Conservation (phyloP, 2,797 vertebrate genomes). For the Oreortyx pictus region DNA sequence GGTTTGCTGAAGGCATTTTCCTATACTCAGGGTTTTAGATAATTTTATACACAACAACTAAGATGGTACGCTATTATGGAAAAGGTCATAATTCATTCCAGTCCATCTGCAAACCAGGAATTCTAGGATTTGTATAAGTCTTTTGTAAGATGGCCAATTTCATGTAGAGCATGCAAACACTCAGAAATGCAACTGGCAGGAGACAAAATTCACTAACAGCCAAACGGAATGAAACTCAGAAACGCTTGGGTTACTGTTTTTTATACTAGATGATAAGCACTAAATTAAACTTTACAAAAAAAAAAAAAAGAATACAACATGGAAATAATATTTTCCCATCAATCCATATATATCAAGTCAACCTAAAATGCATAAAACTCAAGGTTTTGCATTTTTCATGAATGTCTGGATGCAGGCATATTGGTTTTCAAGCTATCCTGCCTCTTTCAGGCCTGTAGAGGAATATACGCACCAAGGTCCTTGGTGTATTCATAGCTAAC, state of each 20-base stretch:
- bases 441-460: background rate
- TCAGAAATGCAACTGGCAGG: slow-evolving; percentile 27
- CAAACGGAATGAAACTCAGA: background rate
- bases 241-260: background rate
- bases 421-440: background rate
- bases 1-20: background rate
- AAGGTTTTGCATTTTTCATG: background rate
- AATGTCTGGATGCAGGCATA: background rate
- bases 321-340: background rate
- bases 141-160: slow-evolving; percentile 47
- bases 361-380: background rate
- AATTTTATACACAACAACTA: slow-evolving; percentile 22
- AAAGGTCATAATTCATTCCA: slow-evolving; percentile 52
- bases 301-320: no score
- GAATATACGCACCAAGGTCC: background rate
- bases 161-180: slow-evolving; percentile 24
- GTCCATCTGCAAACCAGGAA: slow-evolving; percentile 24
- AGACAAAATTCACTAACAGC: background rate
- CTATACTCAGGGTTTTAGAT: slow-evolving; percentile 14
- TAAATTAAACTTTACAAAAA: background rate
- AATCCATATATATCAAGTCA: background rate
- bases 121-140: slow-evolving; percentile 37
- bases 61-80: background rate
- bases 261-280: background rate
- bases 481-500: background rate